These are phyloP conservation scores for Tribolium freemani DNA, from an alignment of 2,888 invertebrate species.

Conservation along the genomic window DNA sequence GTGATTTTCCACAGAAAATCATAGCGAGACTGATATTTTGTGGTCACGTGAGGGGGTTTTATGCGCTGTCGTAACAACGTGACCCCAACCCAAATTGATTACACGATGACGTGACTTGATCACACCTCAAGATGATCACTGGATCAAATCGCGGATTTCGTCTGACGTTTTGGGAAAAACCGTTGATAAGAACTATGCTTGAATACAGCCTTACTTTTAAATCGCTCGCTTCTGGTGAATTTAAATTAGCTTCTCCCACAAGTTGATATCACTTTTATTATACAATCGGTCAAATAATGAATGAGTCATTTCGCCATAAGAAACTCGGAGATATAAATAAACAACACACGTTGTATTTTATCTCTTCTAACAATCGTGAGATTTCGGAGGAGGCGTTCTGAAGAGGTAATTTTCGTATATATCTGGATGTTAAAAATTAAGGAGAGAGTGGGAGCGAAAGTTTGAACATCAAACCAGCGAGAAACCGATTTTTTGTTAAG, in stretches of 20 bases:
- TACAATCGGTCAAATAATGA: slow-evolving; percentile 45
- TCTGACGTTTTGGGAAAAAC: slow-evolving; percentile 18
- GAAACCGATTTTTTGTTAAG: background rate
- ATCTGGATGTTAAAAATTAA: background rate
- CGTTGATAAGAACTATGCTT: slow-evolving; percentile 15
- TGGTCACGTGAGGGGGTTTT: background rate
- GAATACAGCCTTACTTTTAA: slow-evolving; percentile 13
- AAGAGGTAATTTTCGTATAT: background rate
- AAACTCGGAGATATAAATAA: slow-evolving; percentile 40
- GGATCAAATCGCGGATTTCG: background rate
- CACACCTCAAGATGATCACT: background rate
- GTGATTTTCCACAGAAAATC: slow-evolving; percentile 26
- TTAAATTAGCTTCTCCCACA: slow-evolving; percentile 43
- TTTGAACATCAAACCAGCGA: background rate
- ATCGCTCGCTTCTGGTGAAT: slow-evolving; percentile 9
- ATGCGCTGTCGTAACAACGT: background rate
- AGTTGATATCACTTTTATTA: slow-evolving; percentile 46
- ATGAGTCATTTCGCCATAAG: slow-evolving; percentile 42
- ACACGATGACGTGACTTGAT: background rate
- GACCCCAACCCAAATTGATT: slow-evolving; percentile 10
- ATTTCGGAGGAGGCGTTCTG: slow-evolving; percentile 2
- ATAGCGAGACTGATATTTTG: slow-evolving; percentile 2
- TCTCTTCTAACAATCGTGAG: background rate
- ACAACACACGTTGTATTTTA: slow-evolving; percentile 17
- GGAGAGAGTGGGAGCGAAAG: background rate